Evolutionary conservation across 1,140 invertebrate species (phyloP).

Genomic region (Lethrus apterus): DNA sequence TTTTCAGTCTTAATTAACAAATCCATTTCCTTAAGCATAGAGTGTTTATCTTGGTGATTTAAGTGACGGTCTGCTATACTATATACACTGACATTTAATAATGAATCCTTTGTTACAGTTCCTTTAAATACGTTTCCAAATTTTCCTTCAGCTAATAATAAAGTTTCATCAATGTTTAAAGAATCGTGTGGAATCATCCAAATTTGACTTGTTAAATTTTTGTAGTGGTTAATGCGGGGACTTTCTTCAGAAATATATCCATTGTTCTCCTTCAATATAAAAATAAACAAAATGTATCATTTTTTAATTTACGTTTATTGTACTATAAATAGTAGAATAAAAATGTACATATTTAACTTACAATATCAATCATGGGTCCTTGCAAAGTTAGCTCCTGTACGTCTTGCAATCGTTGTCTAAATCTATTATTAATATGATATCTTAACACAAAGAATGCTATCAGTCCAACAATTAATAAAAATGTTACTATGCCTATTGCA

Average conservation of each 20-base stretch:
- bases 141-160: conserved; percentile 61
- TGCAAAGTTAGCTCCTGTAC: conserved; percentile 60
- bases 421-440: conserved; percentile 45
- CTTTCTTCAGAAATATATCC: conserved; percentile 65
- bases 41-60: conserved; percentile 51
- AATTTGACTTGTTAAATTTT: conserved; percentile 63
- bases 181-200: conserved; percentile 65
- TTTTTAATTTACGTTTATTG: too few species aligned
- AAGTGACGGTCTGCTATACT: conserved; percentile 52
- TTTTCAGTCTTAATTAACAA: conserved; percentile 57
- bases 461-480: conserved; percentile 50
- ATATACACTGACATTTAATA: conserved; percentile 40
- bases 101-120: conserved; percentile 50
- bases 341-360: conserved; percentile 25
- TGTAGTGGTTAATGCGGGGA: conserved; percentile 60
- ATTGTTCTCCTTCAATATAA: conserved; percentile 62
- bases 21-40: conserved; percentile 68
- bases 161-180: conserved; percentile 57
- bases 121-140: conserved; percentile 68
- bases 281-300: too few species aligned
- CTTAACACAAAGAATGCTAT: conserved; percentile 54
- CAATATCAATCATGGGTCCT: conserved; percentile 56
- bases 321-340: too few species aligned
- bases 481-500: conserved; percentile 53
- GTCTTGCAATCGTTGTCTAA: conserved; percentile 47